Percentiles rank a stretch among this genome's conserved stretches.
Conservation (phyloP, 2,113 vertebrate species). For the Paedocypris sp. region DNA sequence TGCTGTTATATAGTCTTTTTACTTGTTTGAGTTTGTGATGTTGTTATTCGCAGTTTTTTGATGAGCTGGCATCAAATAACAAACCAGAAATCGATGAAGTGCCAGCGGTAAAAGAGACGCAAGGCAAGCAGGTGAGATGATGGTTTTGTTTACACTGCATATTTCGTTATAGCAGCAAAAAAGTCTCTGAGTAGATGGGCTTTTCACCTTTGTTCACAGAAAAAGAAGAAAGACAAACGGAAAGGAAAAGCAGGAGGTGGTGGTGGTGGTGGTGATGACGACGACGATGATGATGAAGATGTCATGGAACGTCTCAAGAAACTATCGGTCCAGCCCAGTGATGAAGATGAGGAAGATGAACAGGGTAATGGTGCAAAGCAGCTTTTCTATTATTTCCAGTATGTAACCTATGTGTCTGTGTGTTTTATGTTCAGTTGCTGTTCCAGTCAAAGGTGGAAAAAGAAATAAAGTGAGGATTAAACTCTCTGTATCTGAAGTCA, state of each 20-base stretch:
- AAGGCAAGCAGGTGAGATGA: slow-evolving; percentile 62
- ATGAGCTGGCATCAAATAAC: slow-evolving; percentile 71
- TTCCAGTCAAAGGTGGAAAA: slow-evolving; percentile 48
- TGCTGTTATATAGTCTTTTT: no score
- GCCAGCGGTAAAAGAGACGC: slow-evolving; percentile 50
- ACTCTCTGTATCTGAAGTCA: no score
- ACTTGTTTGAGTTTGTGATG: background rate
- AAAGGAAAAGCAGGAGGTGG: slow-evolving; percentile 63
- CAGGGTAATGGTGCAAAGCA: background rate
- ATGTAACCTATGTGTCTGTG: background rate
- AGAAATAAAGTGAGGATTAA: slow-evolving; percentile 59
- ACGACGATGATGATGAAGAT: slow-evolving; percentile 57
- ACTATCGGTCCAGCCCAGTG: slow-evolving; percentile 68
- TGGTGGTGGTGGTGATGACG: slow-evolving; percentile 57
- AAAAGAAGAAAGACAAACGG: slow-evolving; percentile 71
- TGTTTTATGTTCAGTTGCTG: slow-evolving; percentile 41
- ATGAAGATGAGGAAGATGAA: slow-evolving; percentile 59
- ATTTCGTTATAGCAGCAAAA: background rate
- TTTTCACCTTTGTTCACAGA: slow-evolving; percentile 45
- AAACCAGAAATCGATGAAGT: slow-evolving; percentile 62
- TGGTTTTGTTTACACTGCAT: background rate
- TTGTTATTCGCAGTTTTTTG: slow-evolving; percentile 67
- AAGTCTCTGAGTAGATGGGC: background rate
- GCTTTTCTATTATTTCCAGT: background rate
- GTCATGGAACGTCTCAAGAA: slow-evolving; percentile 71